Conservation (phyloP, 1,140 invertebrate genomes). For the Mercenaria mercenaria region DNA sequence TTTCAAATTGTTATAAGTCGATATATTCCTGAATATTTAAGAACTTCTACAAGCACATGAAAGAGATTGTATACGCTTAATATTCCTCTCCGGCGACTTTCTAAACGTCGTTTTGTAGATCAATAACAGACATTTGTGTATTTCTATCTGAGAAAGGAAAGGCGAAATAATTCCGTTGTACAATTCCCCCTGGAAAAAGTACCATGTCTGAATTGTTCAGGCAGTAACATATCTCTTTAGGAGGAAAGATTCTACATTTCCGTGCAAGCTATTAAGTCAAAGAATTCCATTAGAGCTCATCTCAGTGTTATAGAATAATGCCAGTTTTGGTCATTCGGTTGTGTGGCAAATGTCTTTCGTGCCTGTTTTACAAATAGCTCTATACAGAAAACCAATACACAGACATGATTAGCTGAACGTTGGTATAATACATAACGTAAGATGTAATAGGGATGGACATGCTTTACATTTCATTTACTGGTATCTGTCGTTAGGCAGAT, state of each 20-base stretch:
- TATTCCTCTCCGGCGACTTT: not conserved
- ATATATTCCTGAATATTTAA: not conserved
- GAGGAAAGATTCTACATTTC: not conserved
- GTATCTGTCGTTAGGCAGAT: too few relatives aligned
- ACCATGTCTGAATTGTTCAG: not conserved
- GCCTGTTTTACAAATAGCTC: not conserved
- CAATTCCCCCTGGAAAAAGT: not conserved
- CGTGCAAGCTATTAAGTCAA: not conserved
- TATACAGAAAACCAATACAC: not conserved
- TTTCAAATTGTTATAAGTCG: not conserved
- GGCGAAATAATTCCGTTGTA: constrained; percentile 1
- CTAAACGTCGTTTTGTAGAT: not conserved
- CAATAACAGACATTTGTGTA: not conserved
- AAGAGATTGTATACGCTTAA: not conserved
- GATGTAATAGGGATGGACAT: not conserved
- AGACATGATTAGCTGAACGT: not conserved
- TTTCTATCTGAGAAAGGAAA: not conserved
- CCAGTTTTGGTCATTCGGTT: not conserved
- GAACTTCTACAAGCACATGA: not conserved
- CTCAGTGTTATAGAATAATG: not conserved
- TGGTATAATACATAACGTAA: not conserved
- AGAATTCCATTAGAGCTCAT: not conserved
- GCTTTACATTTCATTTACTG: not conserved
- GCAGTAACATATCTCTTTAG: not conserved
- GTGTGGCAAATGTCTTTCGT: not conserved